Percentiles rank a stretch among this genome's conserved stretches.
Conservation (phyloP, 1,140 invertebrate genomes). For the Drosophila sp. region DNA sequence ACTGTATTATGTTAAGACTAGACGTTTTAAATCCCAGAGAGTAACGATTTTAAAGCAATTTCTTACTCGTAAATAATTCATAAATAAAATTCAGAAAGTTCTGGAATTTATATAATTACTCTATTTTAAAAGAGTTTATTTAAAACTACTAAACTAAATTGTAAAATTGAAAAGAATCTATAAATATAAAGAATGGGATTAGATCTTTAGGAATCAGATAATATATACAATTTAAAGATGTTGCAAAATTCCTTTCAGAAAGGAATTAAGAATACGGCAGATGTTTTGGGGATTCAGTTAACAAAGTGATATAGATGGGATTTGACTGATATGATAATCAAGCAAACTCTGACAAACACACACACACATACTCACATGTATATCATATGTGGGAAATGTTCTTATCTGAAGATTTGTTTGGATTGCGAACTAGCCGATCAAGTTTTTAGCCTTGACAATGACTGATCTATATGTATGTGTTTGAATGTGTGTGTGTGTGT, state of each 20-base stretch:
- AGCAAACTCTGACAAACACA: slow-evolving; percentile 6
- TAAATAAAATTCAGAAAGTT: no score
- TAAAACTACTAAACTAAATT: no score
- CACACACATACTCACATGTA: slow-evolving; percentile 11
- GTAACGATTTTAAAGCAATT: no score
- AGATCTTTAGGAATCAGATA: not conserved
- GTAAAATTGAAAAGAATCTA: no score
- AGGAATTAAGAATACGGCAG: not conserved
- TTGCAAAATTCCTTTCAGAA: not conserved
- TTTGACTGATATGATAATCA: slow-evolving; percentile 25
- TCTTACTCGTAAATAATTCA: no score
- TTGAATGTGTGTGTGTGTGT: not conserved
- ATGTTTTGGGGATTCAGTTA: not conserved
- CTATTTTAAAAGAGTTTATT: no score
- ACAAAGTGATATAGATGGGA: not conserved
- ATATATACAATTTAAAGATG: not conserved
- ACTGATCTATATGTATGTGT: slow-evolving; percentile 21
- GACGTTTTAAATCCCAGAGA: no score
- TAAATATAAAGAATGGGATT: no score
- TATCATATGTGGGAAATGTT: not conserved
- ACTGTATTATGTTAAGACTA: no score
- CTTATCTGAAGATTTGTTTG: slow-evolving; percentile 28
- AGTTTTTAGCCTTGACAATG: slow-evolving; percentile 39
- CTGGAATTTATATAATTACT: no score
- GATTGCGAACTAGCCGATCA: slow-evolving; percentile 29